Base-by-base conservation (phyloP, 2,113 vertebrate species). In the Callipepla californica region DNA sequence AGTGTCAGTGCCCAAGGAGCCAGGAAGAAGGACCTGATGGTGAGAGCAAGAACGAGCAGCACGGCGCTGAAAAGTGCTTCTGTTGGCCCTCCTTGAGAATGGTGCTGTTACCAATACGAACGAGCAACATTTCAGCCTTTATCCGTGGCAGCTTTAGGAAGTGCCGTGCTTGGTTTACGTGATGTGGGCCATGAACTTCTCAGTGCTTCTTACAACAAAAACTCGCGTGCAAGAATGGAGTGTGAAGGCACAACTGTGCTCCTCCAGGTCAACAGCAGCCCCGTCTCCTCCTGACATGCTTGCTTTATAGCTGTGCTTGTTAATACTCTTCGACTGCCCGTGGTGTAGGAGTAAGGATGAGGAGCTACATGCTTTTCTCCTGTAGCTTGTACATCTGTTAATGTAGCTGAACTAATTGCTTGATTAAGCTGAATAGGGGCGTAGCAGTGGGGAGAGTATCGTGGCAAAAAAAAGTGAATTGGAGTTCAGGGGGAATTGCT, bases 61-160 rank as follows among this genome's bases (percentile, higher is more conserved):
- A 57, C 57, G 16, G 47, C 18, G 9, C 38, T 3, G 10, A 16
- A 32, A 32, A 57, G 30, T 4, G 36, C 18, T 89, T 59, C 16
- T 36, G 4, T 38, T 40, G 10, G 4, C 7, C 36, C 34, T 7
- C 1, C 0, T 8, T 70, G 57, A 8, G 36, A 76, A 36, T 4
- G 4, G 2, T 44, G 7, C 6, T 34, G 22, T 42, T 23, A 4
- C 21, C 13, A 11, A 62, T 78, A 45, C 0, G 5, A 4, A 6
- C 1, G 1, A 14, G 44, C 34, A n/a, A 8, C 4, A 62, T 26
- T 5, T 48, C 50, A 44, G 34, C 28, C 25, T 25, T 25, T 26
- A 3, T 3, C 51, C 40, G 65, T 53, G 16, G 28, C 63, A 53
- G 38, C 51, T 55, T 32, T 3, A 22, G 42, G 1, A 4, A 38